Percentiles rank a stretch among this genome's conserved stretches.
These are phyloP conservation scores for Ptychoptera albimana DNA, from an alignment of 2,888 invertebrate genomes.

Conservation along the genomic window DNA sequence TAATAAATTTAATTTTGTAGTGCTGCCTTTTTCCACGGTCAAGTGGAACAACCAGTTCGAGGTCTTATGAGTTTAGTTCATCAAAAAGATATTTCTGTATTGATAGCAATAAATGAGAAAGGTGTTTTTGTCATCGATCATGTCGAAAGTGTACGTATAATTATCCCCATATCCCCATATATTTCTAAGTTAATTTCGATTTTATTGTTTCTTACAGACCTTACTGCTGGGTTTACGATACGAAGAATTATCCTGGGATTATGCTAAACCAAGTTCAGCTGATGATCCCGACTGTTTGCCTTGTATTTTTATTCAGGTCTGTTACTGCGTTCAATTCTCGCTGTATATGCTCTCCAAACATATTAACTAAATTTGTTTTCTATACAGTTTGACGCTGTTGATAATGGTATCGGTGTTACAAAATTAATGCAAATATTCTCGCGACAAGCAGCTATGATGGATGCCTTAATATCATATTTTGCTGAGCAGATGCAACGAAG, in stretches of 20 bases:
- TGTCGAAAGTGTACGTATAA: slow-evolving; percentile 55
- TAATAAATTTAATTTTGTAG: slow-evolving; percentile 31
- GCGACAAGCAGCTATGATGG: slow-evolving; percentile 71
- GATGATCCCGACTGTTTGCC: slow-evolving; percentile 75
- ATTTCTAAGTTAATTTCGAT: neutral
- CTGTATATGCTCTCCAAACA: neutral
- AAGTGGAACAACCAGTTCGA: slow-evolving; percentile 81
- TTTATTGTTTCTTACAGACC: slow-evolving; percentile 38
- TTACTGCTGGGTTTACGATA: slow-evolving; percentile 70
- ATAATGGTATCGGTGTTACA: slow-evolving; percentile 30
- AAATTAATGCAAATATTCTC: slow-evolving; percentile 36
- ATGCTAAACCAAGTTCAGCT: slow-evolving; percentile 66
- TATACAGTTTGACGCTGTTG: slow-evolving; percentile 28
- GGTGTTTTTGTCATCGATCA: slow-evolving; percentile 79
- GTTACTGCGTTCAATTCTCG: slow-evolving; percentile 43
- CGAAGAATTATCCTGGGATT: slow-evolving; percentile 86
- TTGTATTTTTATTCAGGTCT: slow-evolving; percentile 80
- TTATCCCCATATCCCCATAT: neutral
- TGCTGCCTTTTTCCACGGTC: slow-evolving; percentile 87
- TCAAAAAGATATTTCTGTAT: slow-evolving; percentile 73
- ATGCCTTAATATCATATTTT: slow-evolving; percentile 67
- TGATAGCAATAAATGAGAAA: slow-evolving; percentile 73
- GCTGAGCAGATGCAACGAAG: slow-evolving; percentile 57
- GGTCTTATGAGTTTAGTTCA: slow-evolving; percentile 71
- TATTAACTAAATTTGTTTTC: neutral